phyloP scores from a whole-genome alignment of 1,140 invertebrate genomes.

The Rhagoletis pomonella region DNA sequence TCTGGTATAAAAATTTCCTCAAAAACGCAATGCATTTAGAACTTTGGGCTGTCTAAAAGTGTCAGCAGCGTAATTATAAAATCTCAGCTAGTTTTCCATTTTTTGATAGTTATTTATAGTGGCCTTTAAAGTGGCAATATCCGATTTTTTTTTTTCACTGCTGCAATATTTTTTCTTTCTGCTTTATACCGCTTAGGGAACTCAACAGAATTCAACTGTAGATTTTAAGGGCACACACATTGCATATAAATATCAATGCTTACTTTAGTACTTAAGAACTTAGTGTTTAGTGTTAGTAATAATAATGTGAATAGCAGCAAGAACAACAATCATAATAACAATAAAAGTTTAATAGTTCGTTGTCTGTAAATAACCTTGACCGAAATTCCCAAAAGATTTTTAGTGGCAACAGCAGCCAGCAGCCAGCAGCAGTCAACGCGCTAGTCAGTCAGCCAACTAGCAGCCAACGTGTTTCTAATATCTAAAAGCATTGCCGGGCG shows the following conservation, averaged over 20 bases:
- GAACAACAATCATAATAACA: background rate
- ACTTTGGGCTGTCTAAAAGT: background rate
- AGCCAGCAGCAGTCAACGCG: background rate
- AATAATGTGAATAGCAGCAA: background rate
- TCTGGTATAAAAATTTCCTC: background rate
- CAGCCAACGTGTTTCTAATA: background rate
- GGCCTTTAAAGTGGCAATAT: too few species aligned
- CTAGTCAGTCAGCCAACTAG: too few species aligned
- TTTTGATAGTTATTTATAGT: too few species aligned
- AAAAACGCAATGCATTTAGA: background rate
- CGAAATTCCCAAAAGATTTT: background rate
- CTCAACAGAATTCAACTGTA: background rate
- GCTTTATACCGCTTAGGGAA: background rate
- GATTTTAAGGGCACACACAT: background rate
- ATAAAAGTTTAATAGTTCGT: background rate
- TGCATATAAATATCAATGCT: background rate
- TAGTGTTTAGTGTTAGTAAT: background rate
- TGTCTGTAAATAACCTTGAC: slow-evolving; percentile 10
- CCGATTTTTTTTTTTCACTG: background rate
- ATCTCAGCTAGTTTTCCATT: background rate
- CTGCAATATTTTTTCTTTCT: background rate
- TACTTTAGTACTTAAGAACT: background rate
- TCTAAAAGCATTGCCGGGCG: background rate
- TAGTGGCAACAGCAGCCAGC: background rate
- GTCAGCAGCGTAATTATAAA: slow-evolving; percentile 4